phyloP scores from a whole-genome alignment of 2,113 vertebrate genomes.

The Dicerorhinus sumatrensis region DNA sequence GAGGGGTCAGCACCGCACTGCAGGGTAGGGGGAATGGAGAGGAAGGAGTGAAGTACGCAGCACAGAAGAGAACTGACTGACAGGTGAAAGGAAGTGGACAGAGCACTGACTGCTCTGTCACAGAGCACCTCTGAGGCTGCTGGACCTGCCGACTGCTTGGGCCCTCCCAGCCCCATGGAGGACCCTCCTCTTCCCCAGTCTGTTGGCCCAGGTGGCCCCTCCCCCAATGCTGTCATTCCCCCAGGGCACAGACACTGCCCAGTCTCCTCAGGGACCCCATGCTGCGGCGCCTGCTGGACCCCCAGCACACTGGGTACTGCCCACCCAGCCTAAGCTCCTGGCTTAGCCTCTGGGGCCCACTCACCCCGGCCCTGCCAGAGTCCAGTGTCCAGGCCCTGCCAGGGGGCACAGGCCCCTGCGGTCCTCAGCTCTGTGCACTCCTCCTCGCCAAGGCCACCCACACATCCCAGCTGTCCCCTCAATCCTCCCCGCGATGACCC shows the following conservation, averaged over 20 bases:
- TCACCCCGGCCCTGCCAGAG: background rate
- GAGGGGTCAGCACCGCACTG: background rate
- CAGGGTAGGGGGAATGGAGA: background rate
- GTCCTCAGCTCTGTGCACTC: too few species aligned
- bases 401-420: too few species aligned
- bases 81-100: background rate
- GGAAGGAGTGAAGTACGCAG: background rate
- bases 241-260: background rate
- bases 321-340: background rate
- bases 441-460: background rate
- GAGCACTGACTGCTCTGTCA: background rate
- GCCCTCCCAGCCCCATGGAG: background rate
- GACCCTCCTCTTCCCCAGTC: background rate
- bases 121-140: background rate
- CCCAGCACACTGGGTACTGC: too few species aligned
- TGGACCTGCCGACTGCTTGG: background rate
- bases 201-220: background rate
- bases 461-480: background rate
- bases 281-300: background rate
- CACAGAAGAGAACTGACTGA: background rate
- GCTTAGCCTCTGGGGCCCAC: too few species aligned
- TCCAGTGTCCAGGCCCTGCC: background rate
- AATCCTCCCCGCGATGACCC: rapidly evolving
- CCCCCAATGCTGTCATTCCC: too few species aligned
- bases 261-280: too few species aligned